These are phyloP conservation scores for Eleginops maclovinus DNA, from an alignment of 2,113 vertebrate genomes.

Conservation along the genomic window DNA sequence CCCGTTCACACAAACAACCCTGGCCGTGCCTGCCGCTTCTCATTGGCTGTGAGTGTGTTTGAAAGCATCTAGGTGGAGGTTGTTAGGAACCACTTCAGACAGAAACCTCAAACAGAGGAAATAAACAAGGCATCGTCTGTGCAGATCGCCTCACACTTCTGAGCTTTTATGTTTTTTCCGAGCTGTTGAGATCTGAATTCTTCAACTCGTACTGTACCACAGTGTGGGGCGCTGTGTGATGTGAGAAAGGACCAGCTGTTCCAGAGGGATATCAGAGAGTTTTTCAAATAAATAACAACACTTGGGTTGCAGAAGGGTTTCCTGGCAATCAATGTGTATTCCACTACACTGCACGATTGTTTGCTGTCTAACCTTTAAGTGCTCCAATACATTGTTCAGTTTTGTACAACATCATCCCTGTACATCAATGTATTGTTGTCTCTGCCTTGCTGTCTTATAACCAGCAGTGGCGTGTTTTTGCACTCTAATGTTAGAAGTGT, in stretches of 20 bases:
- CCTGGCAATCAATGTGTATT: conserved; percentile 38
- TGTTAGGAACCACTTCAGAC: conserved; percentile 74
- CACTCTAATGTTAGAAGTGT: conserved; percentile 51
- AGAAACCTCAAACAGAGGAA: conserved; percentile 67
- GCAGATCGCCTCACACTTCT: conserved; percentile 48
- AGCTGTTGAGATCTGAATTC: conserved; percentile 59
- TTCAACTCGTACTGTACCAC: conserved; percentile 36
- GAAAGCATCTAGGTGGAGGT: conserved; percentile 62
- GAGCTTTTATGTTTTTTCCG: conserved; percentile 53
- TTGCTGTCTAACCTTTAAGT: conserved; percentile 40
- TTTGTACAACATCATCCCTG: conserved; percentile 38
- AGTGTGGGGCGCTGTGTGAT: conserved; percentile 37
- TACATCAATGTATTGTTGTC: conserved; percentile 20
- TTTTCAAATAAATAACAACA: conserved; percentile 50
- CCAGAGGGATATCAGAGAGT: conserved; percentile 26
- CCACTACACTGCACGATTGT: conserved; percentile 16
- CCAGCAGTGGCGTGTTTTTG: conserved; percentile 46
- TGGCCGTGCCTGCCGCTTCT: conserved; percentile 69
- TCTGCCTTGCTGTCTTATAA: conserved; percentile 24
- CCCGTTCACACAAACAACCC: conserved; percentile 75
- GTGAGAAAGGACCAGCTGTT: conserved; percentile 35
- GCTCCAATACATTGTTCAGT: conserved; percentile 31
- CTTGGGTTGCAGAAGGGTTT: conserved; percentile 20
- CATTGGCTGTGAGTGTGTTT: conserved; percentile 64
- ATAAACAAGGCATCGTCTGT: conserved; percentile 75